Conservation (phyloP, 2,797 vertebrate genomes). For the Poeciliopsis infans region DNA sequence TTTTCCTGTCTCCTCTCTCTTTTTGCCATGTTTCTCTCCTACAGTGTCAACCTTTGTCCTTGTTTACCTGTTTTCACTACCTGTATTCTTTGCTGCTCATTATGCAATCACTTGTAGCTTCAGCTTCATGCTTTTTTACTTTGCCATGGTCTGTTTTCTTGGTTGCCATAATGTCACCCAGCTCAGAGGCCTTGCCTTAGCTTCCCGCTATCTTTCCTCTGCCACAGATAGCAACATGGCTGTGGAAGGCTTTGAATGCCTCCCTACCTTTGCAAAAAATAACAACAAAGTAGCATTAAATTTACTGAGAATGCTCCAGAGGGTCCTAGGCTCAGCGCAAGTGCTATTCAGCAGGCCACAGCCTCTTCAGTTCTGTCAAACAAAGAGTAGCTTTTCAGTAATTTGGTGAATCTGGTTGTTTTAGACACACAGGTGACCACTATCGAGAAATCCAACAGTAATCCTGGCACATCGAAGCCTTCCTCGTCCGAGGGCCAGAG, state of each 20-base stretch:
- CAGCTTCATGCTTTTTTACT: constrained; percentile 75
- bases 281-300: constrained; percentile 41
- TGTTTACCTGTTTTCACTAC: constrained; percentile 21
- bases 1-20: constrained; percentile 31
- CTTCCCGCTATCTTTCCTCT: constrained; percentile 48
- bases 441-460: constrained; percentile 99
- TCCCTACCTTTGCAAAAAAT: constrained; percentile 24
- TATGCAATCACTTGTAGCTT: constrained; percentile 69
- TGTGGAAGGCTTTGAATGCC: constrained; percentile 75
- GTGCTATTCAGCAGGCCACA: constrained; percentile 36
- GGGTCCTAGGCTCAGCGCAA: constrained; percentile 11
- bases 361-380: constrained; percentile 38
- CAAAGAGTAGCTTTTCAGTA: constrained; percentile 59
- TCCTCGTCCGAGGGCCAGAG: constrained; percentile 89
- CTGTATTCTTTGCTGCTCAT: constrained; percentile 38
- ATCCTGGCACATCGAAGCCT: constrained; percentile 95
- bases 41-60: constrained; percentile 32
- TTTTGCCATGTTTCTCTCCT: constrained; percentile 33
- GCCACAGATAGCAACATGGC: constrained; percentile 57
- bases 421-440: constrained; percentile 96
- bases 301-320: constrained; percentile 24
- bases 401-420: constrained; percentile 84
- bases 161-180: constrained; percentile 68
- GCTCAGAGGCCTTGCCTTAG: constrained; percentile 65
- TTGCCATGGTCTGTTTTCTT: constrained; percentile 68